Base-by-base conservation (phyloP, 2,797 vertebrate species). In the Phrynocephalus forsythii region DNA sequence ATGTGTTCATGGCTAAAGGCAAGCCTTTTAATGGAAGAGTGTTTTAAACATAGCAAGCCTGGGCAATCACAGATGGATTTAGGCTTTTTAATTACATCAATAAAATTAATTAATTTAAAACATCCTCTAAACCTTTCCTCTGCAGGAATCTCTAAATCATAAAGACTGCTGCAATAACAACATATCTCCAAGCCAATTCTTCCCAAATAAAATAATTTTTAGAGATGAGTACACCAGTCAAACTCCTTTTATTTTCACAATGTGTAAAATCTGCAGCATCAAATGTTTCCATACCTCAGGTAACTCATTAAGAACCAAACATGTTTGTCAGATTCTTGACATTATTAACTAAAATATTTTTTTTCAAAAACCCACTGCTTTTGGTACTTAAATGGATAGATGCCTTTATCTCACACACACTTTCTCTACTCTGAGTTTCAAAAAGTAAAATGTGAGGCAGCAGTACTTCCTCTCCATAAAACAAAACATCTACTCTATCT, bases 141-240 rank as follows among this genome's bases (percentile, higher is more conserved):
- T 63, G 56, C 68, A 66, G 78, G 86, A 85, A 87, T 33, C 38
- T 48, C 69, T 86, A 75, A 86, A 71, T 20, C 18, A 77, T 52
- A 68, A 78, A 5, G 2, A 71, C 33, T n/a, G 87, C 52, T 91
- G 89, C 22, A 90, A 66, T 60, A 89, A 52, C 52, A 77, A 44
- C 69, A 90, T 18, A 88, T 30, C n/a, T 60, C 26, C 83, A 73
- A 83, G 91, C 87, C 2, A 88, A 67, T 75, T 69, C 48, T 73
- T 87, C 7, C 30, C 77, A 85, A 79, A 8, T 66, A 30, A 90
- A 88, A 88, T 79, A 52, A 50, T 50, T 38, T 8, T 63, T 22
- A 63, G 10, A 75, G 20, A 26, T 79, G 79, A 83, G 44, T 5
- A 28, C 13, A 69, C n/a, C 24, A 69, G 24, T 15, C 52, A 60